A percentile compares a stretch with the other conserved stretches of the same genome.
Conservation (phyloP, 1,140 invertebrate species). For the Pseudomyrmex cubaensis region DNA sequence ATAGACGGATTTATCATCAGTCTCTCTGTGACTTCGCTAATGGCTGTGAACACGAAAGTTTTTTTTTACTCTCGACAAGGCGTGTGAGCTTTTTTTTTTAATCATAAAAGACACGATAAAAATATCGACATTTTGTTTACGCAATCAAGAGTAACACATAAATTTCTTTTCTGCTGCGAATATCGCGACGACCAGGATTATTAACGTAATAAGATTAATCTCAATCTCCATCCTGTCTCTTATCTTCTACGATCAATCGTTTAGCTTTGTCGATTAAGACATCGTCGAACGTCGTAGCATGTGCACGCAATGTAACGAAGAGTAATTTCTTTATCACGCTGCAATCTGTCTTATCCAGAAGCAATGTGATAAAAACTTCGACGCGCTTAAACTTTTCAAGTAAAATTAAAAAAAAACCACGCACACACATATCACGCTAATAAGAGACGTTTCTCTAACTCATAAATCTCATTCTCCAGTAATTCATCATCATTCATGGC, state of each 20-base stretch:
- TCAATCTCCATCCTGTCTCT: background rate
- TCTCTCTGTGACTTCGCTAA: background rate
- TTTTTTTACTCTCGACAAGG: too few species aligned
- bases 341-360: too few species aligned
- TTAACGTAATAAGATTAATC: background rate
- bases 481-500: background rate
- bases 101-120: background rate
- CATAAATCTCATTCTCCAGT: background rate
- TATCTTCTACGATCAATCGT: slow-evolving; percentile 4
- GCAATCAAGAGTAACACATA: too few species aligned
- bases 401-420: too few species aligned
- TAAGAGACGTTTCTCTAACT: background rate
- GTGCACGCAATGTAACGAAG: too few species aligned
- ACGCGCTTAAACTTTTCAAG: background rate
- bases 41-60: background rate
- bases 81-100: background rate
- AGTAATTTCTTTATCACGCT: too few species aligned
- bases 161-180: background rate
- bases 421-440: too few species aligned
- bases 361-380: background rate
- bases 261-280: background rate
- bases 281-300: background rate
- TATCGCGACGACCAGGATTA: background rate
- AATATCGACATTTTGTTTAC: too few species aligned
- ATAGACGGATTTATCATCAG: background rate